Conservation (phyloP, 2,888 invertebrate genomes). For the Xanthorhoe designata region DNA sequence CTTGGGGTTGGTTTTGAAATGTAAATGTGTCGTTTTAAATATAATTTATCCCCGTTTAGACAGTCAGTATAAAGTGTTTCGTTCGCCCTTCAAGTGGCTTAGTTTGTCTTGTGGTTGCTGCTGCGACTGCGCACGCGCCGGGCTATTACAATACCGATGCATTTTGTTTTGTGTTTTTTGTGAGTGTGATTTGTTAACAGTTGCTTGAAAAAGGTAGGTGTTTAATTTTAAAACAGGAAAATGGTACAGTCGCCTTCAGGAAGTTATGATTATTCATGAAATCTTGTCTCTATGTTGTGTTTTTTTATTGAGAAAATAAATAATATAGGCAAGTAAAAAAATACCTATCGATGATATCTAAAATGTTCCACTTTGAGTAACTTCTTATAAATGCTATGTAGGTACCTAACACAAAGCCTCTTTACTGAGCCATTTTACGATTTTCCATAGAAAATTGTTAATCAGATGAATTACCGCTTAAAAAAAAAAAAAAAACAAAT, state of each 20-base stretch:
- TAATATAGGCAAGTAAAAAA: too few relatives aligned
- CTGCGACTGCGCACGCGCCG: conserved; percentile 52
- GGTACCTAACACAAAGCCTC: too few relatives aligned
- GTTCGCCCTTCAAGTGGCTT: conserved; percentile 60
- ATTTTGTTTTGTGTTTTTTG: conserved; percentile 33
- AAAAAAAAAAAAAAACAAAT: too few relatives aligned
- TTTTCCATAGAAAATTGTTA: too few relatives aligned
- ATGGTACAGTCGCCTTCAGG: not conserved
- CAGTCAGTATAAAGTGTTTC: conserved; percentile 28
- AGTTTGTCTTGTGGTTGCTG: conserved; percentile 49
- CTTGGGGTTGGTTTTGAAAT: not conserved
- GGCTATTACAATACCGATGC: conserved; percentile 28
- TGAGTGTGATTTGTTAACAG: conserved; percentile 32
- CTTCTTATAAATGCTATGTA: too few relatives aligned
- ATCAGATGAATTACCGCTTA: too few relatives aligned
- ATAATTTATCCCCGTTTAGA: conserved; percentile 22
- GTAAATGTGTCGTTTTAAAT: conserved; percentile 9
- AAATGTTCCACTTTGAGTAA: too few relatives aligned
- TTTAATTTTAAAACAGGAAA: not conserved
- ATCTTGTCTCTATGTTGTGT: too few relatives aligned
- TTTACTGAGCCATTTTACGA: too few relatives aligned
- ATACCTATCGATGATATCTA: too few relatives aligned
- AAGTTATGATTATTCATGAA: not conserved
- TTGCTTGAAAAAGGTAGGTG: conserved; percentile 22
- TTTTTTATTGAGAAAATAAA: too few relatives aligned